Percentiles rank a stretch among this genome's conserved stretches.
Evolutionary conservation across 1,140 invertebrate genomes (phyloP).

Genomic region (Drosophila oshimai): DNA sequence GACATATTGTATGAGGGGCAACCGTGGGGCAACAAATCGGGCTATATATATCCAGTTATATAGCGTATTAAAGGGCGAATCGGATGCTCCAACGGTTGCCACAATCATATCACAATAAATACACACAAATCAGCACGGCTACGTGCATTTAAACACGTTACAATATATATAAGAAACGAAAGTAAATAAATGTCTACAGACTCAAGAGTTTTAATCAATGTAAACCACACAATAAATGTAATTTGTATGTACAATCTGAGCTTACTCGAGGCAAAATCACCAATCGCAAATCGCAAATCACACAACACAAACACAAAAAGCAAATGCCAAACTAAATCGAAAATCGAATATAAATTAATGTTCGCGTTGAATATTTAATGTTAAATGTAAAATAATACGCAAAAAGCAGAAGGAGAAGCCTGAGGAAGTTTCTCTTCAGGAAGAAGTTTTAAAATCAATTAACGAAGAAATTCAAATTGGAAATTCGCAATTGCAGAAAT

Average conservation of each 20-base stretch:
- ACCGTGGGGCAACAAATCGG: background rate
- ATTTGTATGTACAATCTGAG: slow-evolving; percentile 72
- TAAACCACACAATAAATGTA: slow-evolving; percentile 55
- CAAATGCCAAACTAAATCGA: slow-evolving; percentile 10
- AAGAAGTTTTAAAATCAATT: slow-evolving; percentile 30
- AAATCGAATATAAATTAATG: slow-evolving; percentile 46
- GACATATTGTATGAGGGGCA: no score
- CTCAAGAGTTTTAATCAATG: slow-evolving; percentile 40
- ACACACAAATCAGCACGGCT: slow-evolving; percentile 15
- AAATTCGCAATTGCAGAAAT: slow-evolving; percentile 28
- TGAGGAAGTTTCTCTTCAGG: background rate
- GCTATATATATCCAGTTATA: background rate
- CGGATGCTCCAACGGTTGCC: background rate
- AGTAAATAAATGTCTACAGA: slow-evolving; percentile 21
- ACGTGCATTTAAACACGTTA: slow-evolving; percentile 14
- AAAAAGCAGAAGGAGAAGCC: background rate
- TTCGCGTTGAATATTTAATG: slow-evolving; percentile 50
- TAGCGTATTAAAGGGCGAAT: slow-evolving; percentile 5
- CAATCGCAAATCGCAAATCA: background rate
- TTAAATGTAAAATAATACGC: slow-evolving; percentile 32
- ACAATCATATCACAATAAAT: slow-evolving; percentile 19
- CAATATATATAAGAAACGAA: slow-evolving; percentile 19
- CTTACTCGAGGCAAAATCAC: slow-evolving; percentile 41
- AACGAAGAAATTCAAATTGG: slow-evolving; percentile 40
- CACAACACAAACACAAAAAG: background rate